phyloP scores from a whole-genome alignment of 2,888 invertebrate species.

The Drosophila aldrichi region DNA sequence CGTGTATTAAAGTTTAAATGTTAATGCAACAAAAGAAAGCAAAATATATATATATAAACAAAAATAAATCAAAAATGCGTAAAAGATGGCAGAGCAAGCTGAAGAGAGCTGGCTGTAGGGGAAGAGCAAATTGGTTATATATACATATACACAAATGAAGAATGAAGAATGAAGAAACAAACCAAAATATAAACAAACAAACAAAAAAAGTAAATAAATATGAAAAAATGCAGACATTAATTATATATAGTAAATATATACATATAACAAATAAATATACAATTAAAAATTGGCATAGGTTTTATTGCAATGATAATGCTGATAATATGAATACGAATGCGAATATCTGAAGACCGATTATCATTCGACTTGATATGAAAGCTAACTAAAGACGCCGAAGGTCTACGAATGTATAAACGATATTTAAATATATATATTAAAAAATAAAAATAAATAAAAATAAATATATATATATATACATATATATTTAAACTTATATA shows the following conservation, averaged over 20 bases:
- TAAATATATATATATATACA: conserved; percentile 5
- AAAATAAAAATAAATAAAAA: no score
- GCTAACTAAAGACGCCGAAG: conserved; percentile 48
- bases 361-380: conserved; percentile 35
- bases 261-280: conserved; percentile 76
- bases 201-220: conserved; percentile 17
- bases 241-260: conserved; percentile 68
- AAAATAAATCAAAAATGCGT: conserved; percentile 50
- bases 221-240: conserved; percentile 44
- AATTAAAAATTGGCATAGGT: conserved; percentile 71
- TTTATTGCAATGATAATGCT: conserved; percentile 73
- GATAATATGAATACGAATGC: conserved; percentile 50
- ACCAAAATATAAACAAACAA: conserved; percentile 15
- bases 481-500: conserved; percentile 40
- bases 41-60: conserved; percentile 32
- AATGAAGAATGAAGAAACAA: conserved; percentile 39
- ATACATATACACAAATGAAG: conserved; percentile 60
- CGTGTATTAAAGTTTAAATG: conserved; percentile 77
- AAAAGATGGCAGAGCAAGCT: conserved; percentile 37
- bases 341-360: conserved; percentile 49
- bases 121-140: conserved; percentile 53
- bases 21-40: conserved; percentile 52
- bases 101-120: conserved; percentile 27
- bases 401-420: conserved; percentile 49
- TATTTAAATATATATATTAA: conserved; percentile 22